Percentiles rank a stretch among this genome's conserved stretches.
These are phyloP conservation scores for Dermolepida albohirtum DNA, from an alignment of 2,888 invertebrate genomes.

Conservation along the genomic window DNA sequence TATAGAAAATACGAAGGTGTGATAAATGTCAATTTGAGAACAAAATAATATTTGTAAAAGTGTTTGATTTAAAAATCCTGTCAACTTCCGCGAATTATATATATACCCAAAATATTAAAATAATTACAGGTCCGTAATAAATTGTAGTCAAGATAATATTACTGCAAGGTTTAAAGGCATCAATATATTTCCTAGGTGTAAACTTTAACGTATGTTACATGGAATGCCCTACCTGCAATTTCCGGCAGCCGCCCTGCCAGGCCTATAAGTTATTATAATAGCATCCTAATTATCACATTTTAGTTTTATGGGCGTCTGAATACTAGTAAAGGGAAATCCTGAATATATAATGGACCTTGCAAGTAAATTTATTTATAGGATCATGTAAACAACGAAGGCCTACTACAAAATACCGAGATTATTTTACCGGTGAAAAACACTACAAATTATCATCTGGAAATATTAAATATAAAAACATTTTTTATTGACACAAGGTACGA, in stretches of 20 bases:
- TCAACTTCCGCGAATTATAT: no score
- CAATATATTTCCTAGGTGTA: conserved; percentile 12
- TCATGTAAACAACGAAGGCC: conserved; percentile 26
- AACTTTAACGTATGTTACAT: conserved; percentile 4
- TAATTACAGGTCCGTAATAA: background rate
- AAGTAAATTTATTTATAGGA: conserved; percentile 40
- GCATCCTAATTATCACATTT: conserved; percentile 52
- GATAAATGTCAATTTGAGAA: no score
- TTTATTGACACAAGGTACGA: no score
- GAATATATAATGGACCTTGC: conserved; percentile 33
- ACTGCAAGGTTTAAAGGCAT: background rate
- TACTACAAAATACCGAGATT: conserved; percentile 19
- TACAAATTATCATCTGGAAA: conserved; percentile 1
- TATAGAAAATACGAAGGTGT: no score
- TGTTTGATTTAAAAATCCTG: no score
- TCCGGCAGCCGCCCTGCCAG: conserved; percentile 14
- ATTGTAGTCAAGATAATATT: background rate
- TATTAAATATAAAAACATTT: no score
- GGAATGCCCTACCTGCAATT: conserved; percentile 21
- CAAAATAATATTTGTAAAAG: no score
- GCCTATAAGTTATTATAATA: conserved; percentile 46
- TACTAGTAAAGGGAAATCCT: conserved; percentile 39
- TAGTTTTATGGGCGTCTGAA: conserved; percentile 45
- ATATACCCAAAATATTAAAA: no score
- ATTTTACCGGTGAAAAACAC: conserved; percentile 2